phyloP scores from a whole-genome alignment of 2,797 vertebrate genomes.

The Acridotheres tristis region DNA sequence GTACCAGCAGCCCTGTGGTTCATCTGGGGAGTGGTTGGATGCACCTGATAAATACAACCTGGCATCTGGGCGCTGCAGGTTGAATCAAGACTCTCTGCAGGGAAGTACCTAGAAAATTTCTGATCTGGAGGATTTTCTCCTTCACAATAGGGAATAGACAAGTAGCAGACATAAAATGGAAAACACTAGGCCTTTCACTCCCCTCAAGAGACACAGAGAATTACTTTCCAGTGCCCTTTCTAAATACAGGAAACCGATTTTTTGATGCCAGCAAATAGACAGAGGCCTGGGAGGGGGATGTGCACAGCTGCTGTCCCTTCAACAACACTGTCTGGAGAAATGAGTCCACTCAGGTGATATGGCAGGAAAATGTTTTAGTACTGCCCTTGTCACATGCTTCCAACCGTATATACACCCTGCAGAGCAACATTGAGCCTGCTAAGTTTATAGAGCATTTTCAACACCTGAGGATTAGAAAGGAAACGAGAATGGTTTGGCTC shows the following conservation, averaged over 20 bases:
- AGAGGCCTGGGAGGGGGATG: background rate
- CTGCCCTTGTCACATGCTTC: rapidly evolving
- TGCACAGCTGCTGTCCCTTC: background rate
- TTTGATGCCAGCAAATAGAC: background rate
- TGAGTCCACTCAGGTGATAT: rapidly evolving
- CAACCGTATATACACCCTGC: background rate
- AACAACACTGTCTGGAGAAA: background rate
- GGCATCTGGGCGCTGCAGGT: constrained; percentile 46
- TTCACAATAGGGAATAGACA: background rate
- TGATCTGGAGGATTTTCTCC: constrained; percentile 33
- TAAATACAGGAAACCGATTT: background rate
- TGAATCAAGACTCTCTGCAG: constrained; percentile 35
- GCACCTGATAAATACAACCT: constrained; percentile 43
- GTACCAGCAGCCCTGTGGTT: background rate
- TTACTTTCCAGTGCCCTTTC: background rate
- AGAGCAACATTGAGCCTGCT: background rate
- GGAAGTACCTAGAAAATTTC: background rate
- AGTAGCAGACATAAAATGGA: background rate
- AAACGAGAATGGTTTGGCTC: background rate
- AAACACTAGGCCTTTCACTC: background rate
- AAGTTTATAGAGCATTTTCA: background rate
- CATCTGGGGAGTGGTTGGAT: background rate
- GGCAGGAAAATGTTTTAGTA: background rate
- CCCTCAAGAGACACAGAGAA: background rate
- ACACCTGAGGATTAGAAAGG: background rate